A percentile compares a stretch with the other conserved stretches of the same genome.
Evolutionary conservation across 2,888 invertebrate genomes (phyloP).

Genomic region (Zaprionus obscuricornis): DNA sequence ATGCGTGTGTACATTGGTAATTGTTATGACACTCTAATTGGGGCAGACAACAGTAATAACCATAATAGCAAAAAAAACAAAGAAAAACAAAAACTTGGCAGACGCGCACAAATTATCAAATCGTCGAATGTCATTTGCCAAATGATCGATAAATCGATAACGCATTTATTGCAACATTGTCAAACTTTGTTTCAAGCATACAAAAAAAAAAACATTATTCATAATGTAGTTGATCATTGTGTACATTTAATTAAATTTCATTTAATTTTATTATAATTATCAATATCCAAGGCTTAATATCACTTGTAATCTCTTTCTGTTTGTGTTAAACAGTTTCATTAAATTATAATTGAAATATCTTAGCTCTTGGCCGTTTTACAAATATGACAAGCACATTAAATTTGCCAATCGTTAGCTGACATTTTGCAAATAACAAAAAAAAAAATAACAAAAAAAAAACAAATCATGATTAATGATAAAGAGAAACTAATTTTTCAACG

Average conservation of each 20-base stretch:
- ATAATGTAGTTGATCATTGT: no score
- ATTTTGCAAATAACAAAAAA: slow-evolving; percentile 19
- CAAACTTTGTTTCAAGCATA: no score
- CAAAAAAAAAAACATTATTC: no score
- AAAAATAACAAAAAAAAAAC: no score
- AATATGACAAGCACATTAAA: slow-evolving; percentile 11
- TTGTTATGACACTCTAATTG: slow-evolving; percentile 74
- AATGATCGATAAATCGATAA: slow-evolving; percentile 44
- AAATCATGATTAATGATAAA: slow-evolving; percentile 29
- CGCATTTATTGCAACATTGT: slow-evolving; percentile 21
- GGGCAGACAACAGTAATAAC: slow-evolving; percentile 47
- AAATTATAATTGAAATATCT: not conserved
- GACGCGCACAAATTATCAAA: slow-evolving; percentile 64
- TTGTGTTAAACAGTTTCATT: no score
- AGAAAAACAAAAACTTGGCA: slow-evolving; percentile 37
- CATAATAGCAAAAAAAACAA: slow-evolving; percentile 15
- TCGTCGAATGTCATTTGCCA: slow-evolving; percentile 35
- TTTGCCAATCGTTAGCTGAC: slow-evolving; percentile 22
- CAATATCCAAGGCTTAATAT: no score
- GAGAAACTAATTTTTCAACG: slow-evolving; percentile 34
- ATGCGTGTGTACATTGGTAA: slow-evolving; percentile 42
- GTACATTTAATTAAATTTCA: no score
- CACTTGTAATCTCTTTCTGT: no score
- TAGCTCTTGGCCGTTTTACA: not conserved
- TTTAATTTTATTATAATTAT: no score